Evolutionary conservation across 1,140 invertebrate species (phyloP).

Genomic region (Drosophila arawakana): DNA sequence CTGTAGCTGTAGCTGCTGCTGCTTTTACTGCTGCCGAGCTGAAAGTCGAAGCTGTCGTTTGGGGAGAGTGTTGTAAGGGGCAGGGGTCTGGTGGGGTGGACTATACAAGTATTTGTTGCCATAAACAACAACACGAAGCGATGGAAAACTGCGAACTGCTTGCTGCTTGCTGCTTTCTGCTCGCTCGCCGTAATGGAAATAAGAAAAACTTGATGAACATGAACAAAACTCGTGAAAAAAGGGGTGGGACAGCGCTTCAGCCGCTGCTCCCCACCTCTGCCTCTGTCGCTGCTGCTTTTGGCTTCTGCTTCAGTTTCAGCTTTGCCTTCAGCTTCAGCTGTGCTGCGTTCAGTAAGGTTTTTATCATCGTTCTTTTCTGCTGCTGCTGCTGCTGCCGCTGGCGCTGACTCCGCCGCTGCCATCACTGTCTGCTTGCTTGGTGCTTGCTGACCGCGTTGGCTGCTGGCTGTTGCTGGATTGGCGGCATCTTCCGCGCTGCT

Average conservation of each 20-base stretch:
- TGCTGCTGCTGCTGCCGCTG: conserved; percentile 3
- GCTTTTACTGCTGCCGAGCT: conserved; percentile 50
- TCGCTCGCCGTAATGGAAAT: conserved; percentile 59
- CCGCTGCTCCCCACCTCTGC: conserved; percentile 25
- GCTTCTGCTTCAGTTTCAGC: conserved; percentile 14
- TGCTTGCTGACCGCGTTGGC: conserved; percentile 57
- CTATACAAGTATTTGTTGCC: conserved; percentile 69
- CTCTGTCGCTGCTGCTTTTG: conserved; percentile 6
- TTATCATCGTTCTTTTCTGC: conserved; percentile 18
- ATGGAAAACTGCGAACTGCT: conserved; percentile 55
- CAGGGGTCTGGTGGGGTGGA: background rate
- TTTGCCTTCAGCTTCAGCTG: conserved; percentile 5
- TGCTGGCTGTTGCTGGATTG: conserved; percentile 62
- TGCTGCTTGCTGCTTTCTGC: conserved; percentile 41
- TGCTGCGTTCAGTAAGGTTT: conserved; percentile 17
- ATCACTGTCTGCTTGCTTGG: background rate
- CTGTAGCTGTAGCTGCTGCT: conserved; percentile 32
- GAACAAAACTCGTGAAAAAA: conserved; percentile 72
- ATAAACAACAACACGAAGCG: conserved; percentile 73
- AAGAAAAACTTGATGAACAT: conserved; percentile 82
- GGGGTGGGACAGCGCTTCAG: conserved; percentile 65
- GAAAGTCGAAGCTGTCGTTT: background rate
- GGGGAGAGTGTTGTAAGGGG: background rate
- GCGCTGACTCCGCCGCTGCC: background rate
- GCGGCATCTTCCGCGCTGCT: conserved; percentile 70